Conservation (phyloP, 92 coral and sea anemone genomes). For the Palythoa grandiflora region DNA sequence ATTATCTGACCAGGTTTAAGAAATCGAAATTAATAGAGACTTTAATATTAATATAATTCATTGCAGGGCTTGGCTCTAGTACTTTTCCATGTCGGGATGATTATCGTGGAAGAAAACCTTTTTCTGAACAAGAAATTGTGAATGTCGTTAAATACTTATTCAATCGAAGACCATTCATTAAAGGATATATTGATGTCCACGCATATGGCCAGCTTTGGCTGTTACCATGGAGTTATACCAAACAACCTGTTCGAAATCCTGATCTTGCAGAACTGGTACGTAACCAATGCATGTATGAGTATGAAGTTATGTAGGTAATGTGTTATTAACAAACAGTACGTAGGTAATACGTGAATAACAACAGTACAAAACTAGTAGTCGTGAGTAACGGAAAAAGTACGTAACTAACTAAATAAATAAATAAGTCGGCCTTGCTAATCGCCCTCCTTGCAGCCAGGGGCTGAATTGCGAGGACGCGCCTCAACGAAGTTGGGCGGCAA, state of each 20-base stretch:
- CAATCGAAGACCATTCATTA: slow-evolving; percentile 32
- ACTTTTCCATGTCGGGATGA: slow-evolving; percentile 65
- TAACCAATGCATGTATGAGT: not conserved
- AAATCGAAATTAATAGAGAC: not conserved
- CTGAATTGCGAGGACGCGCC: no score
- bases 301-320: not conserved
- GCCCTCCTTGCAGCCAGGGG: no score
- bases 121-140: slow-evolving; percentile 70
- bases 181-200: slow-evolving; percentile 86
- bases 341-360: no score
- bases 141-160: slow-evolving; percentile 72
- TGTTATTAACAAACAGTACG: no score
- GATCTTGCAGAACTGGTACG: slow-evolving; percentile 75
- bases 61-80: slow-evolving; percentile 75
- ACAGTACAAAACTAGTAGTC: no score
- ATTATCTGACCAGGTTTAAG: no score
- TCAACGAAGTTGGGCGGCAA: no score
- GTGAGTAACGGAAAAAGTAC: no score
- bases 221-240: slow-evolving; percentile 84
- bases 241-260: not conserved
- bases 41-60: not conserved
- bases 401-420: no score
- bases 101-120: slow-evolving; percentile 66
- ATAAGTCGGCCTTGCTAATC: no score
- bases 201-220: slow-evolving; percentile 90